phyloP scores from a whole-genome alignment of 2,888 invertebrate species.

The Acanthosepion lycidas region DNA sequence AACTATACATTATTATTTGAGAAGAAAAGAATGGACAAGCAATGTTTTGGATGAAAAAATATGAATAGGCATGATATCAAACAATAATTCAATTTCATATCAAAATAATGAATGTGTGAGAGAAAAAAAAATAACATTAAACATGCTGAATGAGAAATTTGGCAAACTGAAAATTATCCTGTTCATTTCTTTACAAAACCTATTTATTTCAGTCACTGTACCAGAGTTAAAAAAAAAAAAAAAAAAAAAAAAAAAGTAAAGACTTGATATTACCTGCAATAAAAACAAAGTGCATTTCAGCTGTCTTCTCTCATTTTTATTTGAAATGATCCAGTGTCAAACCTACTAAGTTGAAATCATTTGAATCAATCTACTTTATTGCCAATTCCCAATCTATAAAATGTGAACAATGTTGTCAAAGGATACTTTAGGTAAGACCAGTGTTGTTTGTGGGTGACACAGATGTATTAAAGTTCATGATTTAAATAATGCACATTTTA shows the following conservation, averaged over 20 bases:
- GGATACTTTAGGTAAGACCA: too few species aligned
- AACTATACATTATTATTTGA: not conserved
- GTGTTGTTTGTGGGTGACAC: too few species aligned
- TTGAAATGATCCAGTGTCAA: not conserved
- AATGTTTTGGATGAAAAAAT: constrained; percentile 33
- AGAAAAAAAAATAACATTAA: not conserved
- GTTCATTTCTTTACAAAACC: not conserved
- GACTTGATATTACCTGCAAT: not conserved
- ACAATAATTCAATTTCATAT: not conserved
- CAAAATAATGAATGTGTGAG: not conserved
- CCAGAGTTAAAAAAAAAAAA: not conserved
- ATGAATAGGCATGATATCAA: not conserved
- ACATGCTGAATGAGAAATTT: not conserved
- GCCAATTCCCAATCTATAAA: not conserved
- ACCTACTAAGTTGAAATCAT: not conserved
- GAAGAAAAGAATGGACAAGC: not conserved
- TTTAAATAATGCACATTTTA: not conserved
- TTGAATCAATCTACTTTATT: too few species aligned
- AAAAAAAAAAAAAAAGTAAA: not conserved
- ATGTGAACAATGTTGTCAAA: not conserved
- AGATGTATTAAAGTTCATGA: not conserved
- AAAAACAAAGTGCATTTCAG: not conserved
- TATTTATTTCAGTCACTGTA: not conserved
- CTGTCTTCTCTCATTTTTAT: not conserved
- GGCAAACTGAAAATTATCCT: not conserved